Evolutionary conservation across 2,888 invertebrate species (phyloP), one percentile per base, ranked within the genome.

Genomic region (Callyntrura sp.): DNA sequence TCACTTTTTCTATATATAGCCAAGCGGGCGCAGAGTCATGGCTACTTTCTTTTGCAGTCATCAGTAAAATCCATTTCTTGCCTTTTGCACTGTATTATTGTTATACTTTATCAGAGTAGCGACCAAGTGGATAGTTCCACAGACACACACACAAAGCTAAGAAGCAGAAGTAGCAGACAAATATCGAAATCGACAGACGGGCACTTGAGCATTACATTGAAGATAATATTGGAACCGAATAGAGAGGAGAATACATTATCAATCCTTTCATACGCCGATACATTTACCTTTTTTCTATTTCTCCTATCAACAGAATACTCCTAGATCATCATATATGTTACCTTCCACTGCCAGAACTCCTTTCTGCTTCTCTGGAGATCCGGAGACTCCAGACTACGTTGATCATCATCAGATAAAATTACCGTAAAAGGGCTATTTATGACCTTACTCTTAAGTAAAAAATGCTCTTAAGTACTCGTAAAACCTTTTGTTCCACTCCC

Each of bases 361-460:
- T 3, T 25, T 28, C 11, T 68, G 68, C 62, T 62, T 25, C 62
- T 28, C 62, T 28, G 14, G 25, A 62, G 23, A 55, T n/a, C 23
- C 25, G 25, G 17, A 73, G 35, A 9, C 76, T 12, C 12, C 23
- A 14, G 14, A 70, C 65, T 51, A 9, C 9, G 25, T 9, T 43
- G 35, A 35, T 43, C 35, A 5, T 17, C 43, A 68, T 68, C 68
- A 14, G 68, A 68, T 68, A 68, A 43, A 60, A 60, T 14, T 62
- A 45, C 82, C 70, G 76, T 85, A 85, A 62, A 85, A 85, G 60
- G 60, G 76, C 85, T 76, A 62, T 85, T 76, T 85, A 85, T 60
- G 25, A 23, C 60, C 57, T 85, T 28, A n/a, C 68, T 17, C n/a
- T 12, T 68, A 20, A 68, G 35, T 14, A 68, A 65, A 68, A 65